These are phyloP conservation scores for Drosophila truncata DNA, from an alignment of 1,140 invertebrate species.

Conservation along the genomic window DNA sequence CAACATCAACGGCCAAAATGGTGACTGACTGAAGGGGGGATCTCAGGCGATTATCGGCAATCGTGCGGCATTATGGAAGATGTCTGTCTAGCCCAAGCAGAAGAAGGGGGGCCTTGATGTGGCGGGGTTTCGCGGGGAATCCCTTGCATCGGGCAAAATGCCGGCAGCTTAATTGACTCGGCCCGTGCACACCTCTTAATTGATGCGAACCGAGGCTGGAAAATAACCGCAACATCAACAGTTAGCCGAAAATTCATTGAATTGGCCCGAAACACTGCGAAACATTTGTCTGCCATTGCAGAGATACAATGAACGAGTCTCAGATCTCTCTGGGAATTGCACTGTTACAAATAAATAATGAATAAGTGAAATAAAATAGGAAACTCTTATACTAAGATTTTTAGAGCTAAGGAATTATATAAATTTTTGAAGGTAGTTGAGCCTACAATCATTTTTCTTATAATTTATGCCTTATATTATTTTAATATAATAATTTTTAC, in stretches of 20 bases:
- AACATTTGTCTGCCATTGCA: constrained; percentile 42
- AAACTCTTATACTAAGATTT: no score
- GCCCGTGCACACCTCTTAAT: constrained; percentile 73
- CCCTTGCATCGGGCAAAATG: constrained; percentile 19
- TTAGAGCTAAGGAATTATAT: no score
- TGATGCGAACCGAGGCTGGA: constrained; percentile 46
- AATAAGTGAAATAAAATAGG: background rate
- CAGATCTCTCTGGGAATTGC: background rate
- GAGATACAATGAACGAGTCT: constrained; percentile 5
- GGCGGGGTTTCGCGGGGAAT: background rate
- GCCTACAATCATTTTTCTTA: no score
- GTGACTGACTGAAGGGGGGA: constrained; percentile 18
- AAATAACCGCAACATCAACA: constrained; percentile 72
- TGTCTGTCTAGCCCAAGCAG: constrained; percentile 41
- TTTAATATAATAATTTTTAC: no score
- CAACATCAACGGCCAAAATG: constrained; percentile 45
- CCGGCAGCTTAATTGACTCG: constrained; percentile 69
- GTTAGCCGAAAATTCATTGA: constrained; percentile 71
- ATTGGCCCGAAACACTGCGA: constrained; percentile 44
- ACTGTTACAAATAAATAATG: background rate
- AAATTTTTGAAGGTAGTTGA: no score
- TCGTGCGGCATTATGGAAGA: constrained; percentile 64
- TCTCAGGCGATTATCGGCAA: constrained; percentile 52
- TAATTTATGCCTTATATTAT: no score
- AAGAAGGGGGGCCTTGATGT: constrained; percentile 2